Evolutionary conservation across 1,140 invertebrate genomes (phyloP).

Genomic region (Yoshiicerus persimilis): DNA sequence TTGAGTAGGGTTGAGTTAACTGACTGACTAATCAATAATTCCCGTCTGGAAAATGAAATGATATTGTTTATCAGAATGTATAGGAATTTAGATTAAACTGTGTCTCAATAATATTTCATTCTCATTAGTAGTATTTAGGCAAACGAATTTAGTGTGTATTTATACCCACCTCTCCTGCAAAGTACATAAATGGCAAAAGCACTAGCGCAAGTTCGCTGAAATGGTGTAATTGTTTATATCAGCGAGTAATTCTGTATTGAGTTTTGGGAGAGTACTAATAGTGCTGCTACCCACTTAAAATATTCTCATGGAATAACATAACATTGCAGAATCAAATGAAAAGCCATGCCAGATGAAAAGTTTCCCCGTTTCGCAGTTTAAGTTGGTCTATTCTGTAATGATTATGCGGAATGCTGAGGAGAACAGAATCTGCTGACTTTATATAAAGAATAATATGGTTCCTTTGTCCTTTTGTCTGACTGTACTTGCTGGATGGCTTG

Average conservation of each 20-base stretch:
- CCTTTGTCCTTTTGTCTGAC: background rate
- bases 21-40: background rate
- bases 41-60: background rate
- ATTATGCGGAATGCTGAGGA: background rate
- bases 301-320: background rate
- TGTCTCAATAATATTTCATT: background rate
- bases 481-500: background rate
- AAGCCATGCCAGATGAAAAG: background rate
- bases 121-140: background rate
- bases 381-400: background rate
- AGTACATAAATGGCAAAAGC: no score
- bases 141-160: no score
- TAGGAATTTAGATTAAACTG: background rate
- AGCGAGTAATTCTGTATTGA: no score
- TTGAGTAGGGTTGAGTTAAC: no score
- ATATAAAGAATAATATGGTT: background rate
- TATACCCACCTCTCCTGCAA: no score
- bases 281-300: background rate
- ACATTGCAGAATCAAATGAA: background rate
- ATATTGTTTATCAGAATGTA: background rate
- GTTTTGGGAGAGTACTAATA: background rate
- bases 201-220: background rate
- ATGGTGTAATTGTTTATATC: no score
- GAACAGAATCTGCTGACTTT: background rate
- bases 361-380: background rate